phyloP scores from a whole-genome alignment of 2,888 invertebrate genomes.

The Cabera pusaria region DNA sequence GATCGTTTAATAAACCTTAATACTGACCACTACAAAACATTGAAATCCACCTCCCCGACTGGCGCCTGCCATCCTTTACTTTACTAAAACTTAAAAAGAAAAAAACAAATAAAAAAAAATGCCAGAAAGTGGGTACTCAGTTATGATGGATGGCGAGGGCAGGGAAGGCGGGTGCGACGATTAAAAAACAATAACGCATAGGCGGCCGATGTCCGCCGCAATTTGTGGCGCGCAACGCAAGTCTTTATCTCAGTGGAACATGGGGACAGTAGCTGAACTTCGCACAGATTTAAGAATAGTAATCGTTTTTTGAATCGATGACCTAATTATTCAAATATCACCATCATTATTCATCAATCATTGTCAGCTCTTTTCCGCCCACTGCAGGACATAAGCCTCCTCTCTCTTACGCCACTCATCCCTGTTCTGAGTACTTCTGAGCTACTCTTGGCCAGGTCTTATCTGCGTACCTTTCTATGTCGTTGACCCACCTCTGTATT shows the following conservation, averaged over 20 bases:
- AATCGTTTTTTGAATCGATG: too few species aligned
- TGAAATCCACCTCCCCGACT: constrained; percentile 14
- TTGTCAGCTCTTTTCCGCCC: too few species aligned
- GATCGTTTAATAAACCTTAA: too few species aligned
- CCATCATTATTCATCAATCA: too few species aligned
- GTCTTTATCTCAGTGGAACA: constrained; percentile 53
- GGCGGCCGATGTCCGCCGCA: constrained; percentile 68
- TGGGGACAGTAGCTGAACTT: constrained; percentile 4
- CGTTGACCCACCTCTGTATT: too few species aligned
- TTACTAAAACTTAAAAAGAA: constrained; percentile 2
- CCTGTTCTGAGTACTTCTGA: too few species aligned
- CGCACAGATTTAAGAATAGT: too few species aligned
- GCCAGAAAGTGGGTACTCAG: constrained; percentile 42
- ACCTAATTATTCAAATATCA: too few species aligned
- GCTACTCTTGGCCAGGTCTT: too few species aligned
- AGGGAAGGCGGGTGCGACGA: constrained; percentile 66
- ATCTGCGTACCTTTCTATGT: too few species aligned
- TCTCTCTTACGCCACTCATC: too few species aligned
- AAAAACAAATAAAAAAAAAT: constrained; percentile 36
- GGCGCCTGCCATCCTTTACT: constrained; percentile 12
- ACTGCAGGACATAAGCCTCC: too few species aligned
- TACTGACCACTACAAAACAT: not conserved
- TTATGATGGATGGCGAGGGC: constrained; percentile 71
- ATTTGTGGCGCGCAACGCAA: constrained; percentile 64
- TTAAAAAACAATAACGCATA: constrained; percentile 80